A percentile compares a stretch with the other conserved stretches of the same genome.
Evolutionary conservation across 2,113 vertebrate genomes (phyloP).

Genomic region (Hypanus sabinus): DNA sequence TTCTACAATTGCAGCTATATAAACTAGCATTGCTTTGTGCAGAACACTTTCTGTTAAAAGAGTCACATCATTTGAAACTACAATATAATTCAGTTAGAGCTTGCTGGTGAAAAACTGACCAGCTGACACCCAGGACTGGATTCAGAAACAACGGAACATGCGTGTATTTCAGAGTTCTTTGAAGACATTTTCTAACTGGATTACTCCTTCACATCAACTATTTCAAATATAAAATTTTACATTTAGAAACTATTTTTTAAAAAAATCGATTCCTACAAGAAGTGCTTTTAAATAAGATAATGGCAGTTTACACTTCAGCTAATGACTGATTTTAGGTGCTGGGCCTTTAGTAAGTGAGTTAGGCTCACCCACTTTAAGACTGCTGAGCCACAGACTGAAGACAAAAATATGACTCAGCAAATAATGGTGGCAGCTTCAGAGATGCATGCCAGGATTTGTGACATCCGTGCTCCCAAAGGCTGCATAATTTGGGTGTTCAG

Average conservation of each 20-base stretch:
- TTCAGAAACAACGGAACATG: no score
- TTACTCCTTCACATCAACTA: background rate
- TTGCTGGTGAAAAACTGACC: no score
- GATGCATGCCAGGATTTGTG: background rate
- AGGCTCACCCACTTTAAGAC: background rate
- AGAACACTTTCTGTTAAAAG: background rate
- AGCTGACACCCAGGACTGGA: no score
- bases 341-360: background rate
- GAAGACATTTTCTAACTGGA: background rate
- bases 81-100: no score
- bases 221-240: background rate
- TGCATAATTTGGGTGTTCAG: background rate
- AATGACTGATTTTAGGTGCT: background rate
- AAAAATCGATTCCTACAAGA: background rate
- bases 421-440: background rate
- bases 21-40: background rate
- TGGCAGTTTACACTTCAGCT: background rate
- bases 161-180: no score
- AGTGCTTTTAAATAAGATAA: background rate
- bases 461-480: background rate
- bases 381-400: background rate
- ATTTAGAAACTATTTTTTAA: background rate
- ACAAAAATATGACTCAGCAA: background rate
- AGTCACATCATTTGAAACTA: no score
- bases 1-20: background rate